Evolutionary conservation across 2,888 invertebrate genomes (phyloP).

Genomic region (Quadriops clusia): DNA sequence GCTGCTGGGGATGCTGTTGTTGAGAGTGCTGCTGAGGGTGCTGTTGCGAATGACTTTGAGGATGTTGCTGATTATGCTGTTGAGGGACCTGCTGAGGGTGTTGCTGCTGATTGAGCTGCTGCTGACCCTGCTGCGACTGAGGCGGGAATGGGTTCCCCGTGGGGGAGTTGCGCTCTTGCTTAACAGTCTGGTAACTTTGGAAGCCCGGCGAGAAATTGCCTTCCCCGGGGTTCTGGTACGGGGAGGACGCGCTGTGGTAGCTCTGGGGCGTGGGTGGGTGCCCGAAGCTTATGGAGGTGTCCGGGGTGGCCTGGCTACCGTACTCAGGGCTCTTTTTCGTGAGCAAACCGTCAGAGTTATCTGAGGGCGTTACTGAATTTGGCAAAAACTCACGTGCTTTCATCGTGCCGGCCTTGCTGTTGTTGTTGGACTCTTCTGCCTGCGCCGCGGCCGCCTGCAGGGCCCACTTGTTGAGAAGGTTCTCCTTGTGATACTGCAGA

Average conservation of each 20-base stretch:
- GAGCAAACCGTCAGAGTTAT: conserved; percentile 59
- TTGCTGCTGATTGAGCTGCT: conserved; percentile 7
- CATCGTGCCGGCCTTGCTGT: conserved; percentile 44
- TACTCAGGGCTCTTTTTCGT: conserved; percentile 49
- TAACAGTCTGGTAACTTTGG: conserved; percentile 28
- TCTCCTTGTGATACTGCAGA: conserved; percentile 68
- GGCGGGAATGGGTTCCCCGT: conserved; percentile 11
- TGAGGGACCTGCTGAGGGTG: conserved; percentile 8
- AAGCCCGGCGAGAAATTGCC: conserved; percentile 42
- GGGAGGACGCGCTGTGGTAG: conserved; percentile 54
- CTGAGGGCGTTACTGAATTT: conserved; percentile 52
- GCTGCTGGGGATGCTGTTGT: conserved; percentile 8
- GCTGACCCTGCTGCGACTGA: conserved; percentile 8
- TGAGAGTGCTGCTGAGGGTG: conserved; percentile 11
- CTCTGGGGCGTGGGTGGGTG: conserved; percentile 55
- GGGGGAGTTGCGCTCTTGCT: conserved; percentile 40
- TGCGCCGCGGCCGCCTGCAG: conserved; percentile 38
- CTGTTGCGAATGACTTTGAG: conserved; percentile 5
- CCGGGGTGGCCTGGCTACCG: conserved; percentile 43
- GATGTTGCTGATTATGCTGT: conserved; percentile 5
- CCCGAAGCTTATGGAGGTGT: conserved; percentile 45
- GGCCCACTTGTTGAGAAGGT: conserved; percentile 62
- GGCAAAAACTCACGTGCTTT: conserved; percentile 44
- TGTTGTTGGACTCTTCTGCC: conserved; percentile 55
- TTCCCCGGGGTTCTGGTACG: conserved; percentile 48